Base-by-base conservation (phyloP, 2,888 invertebrate species). In the Archaeoteleia sp. region DNA sequence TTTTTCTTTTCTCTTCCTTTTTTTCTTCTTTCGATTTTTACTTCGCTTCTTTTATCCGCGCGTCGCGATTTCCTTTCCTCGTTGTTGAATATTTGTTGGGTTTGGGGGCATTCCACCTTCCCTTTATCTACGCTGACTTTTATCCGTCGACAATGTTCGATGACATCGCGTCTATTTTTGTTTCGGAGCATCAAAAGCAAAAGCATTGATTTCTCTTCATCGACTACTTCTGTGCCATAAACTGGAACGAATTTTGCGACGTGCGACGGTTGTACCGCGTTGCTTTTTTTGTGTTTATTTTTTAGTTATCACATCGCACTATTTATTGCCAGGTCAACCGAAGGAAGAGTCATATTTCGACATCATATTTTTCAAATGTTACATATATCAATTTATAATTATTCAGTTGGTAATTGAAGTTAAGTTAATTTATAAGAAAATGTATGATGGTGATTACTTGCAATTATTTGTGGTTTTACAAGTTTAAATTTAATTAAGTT, bases 141-240 rank as follows among this genome's bases (percentile, higher is more conserved):
- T 39, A 61, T 53, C 61, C 42, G 39, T 39, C 45, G 43, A 61
- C 61, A 45, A 61, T 61, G 51, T 53, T 53, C 51, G 61, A 61
- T 45, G 61, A 43, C 51, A 32, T 45, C 45, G 51, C 61, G 39
- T 61, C 43, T 61, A 61, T 61, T 61, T 61, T 53, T 45, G 61
- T 49, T 45, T 43, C 37, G 17, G 37, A 27, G 13, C 61, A 23
- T 51, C 39, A 53, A 51, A 53, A 53, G 39, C 60, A 51, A 58
- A 58, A 48, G 42, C 51, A 51, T 61, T 40, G 61, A 61, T 61
- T 61, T 37, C 60, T 53, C 34, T 39, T 51, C 35, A 53, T 32
- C 43, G 58, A 37, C 12, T 43, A 25, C 37, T 13, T 35, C 60
- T 39, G 15, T 2, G 15, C 15, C 57, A 45, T 61, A 45, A 62